Evolutionary conservation across 2,888 invertebrate genomes (phyloP).

Genomic region (Stramonita haemastoma): DNA sequence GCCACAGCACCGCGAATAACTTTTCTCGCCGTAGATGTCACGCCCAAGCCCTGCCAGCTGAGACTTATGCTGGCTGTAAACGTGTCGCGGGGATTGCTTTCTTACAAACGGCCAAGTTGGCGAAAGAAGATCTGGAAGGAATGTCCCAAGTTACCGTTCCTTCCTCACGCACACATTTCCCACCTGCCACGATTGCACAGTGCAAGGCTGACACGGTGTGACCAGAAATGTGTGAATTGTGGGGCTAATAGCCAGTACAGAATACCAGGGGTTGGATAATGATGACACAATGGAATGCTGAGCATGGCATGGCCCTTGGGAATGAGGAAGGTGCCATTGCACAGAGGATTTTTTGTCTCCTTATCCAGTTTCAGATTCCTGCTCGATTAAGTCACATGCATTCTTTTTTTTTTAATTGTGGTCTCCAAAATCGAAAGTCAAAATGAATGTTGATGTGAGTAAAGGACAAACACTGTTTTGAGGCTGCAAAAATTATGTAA

Average conservation of each 20-base stretch:
- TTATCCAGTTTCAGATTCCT: no score
- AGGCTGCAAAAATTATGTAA: no score
- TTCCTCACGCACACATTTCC: background rate
- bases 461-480: no score
- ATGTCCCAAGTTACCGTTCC: background rate
- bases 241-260: background rate
- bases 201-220: background rate
- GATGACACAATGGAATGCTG: no score
- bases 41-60: background rate
- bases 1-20: background rate
- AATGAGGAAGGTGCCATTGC: no score
- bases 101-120: conserved; percentile 10
- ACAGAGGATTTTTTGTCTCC: no score
- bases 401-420: no score
- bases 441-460: no score
- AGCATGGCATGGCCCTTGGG: no score
- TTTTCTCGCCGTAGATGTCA: conserved; percentile 21
- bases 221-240: background rate
- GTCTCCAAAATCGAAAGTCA: no score
- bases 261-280: no score
- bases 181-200: background rate
- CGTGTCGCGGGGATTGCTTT: conserved; percentile 15
- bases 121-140: conserved; percentile 21
- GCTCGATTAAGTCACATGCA: no score
- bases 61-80: conserved; percentile 28